Evolutionary conservation across 2,888 invertebrate genomes (phyloP).

Genomic region (Anoncus sp.): DNA sequence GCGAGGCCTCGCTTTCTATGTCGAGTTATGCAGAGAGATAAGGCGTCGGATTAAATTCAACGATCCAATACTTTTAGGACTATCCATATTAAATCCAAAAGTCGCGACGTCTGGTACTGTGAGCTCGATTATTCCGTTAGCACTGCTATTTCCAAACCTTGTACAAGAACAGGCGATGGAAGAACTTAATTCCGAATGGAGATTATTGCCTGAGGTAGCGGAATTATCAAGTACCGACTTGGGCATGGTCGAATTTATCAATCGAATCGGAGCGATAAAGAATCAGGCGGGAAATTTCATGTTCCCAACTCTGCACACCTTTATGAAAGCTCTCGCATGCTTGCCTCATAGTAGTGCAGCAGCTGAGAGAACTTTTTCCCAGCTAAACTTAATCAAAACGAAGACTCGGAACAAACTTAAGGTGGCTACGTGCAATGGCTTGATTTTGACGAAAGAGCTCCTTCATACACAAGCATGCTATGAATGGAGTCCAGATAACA

Average conservation of each 20-base stretch:
- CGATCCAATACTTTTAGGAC: neutral
- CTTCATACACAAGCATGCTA: constrained; percentile 3
- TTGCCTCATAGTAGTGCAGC: constrained; percentile 3
- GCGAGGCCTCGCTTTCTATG: constrained; percentile 6
- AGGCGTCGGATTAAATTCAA: constrained; percentile 9
- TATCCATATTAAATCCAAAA: constrained; percentile 9
- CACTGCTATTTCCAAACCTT: constrained; percentile 13
- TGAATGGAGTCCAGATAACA: neutral
- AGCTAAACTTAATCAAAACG: neutral
- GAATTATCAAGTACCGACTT: neutral
- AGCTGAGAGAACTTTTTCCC: neutral
- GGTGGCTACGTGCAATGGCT: neutral
- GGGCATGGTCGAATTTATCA: neutral
- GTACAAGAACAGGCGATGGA: neutral
- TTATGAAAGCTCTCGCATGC: constrained; percentile 5
- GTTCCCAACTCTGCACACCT: neutral
- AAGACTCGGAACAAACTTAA: constrained; percentile 8
- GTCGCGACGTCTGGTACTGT: neutral
- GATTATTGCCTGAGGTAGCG: constrained; percentile 2
- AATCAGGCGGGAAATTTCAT: neutral
- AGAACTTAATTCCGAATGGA: constrained; percentile 12
- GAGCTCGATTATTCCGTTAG: constrained; percentile 10
- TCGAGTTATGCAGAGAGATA: constrained; percentile 12
- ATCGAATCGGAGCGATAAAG: neutral
- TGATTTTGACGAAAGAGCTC: constrained; percentile 1